Base-by-base conservation (phyloP, 2,888 invertebrate species). In the Megastigmus dorsalis region DNA sequence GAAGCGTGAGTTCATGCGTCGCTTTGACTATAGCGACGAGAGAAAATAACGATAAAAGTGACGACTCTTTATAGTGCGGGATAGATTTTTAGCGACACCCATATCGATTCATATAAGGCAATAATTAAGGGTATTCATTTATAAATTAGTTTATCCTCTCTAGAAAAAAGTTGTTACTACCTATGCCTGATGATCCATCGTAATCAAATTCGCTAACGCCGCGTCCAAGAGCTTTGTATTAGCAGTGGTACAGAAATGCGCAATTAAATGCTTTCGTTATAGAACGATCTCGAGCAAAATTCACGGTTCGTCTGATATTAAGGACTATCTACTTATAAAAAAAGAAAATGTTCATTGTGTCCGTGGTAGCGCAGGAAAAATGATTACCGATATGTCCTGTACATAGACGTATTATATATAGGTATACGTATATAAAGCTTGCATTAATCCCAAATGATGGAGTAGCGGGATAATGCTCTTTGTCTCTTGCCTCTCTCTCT, bases 391-490 rank as follows among this genome's bases (percentile, higher is more conserved):
- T 10, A n/a, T n/a, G n/a, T n/a, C n/a, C n/a, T n/a, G n/a, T n/a
- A n/a, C n/a, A n/a, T n/a, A n/a, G 9, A 10, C 18, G 13, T 54
- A 9, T 41, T n/a, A 10, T 26, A 48, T 9, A 48, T 33, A 48
- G 13, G n/a, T 10, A 13, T 26, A 36, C 26, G 57, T n/a, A n/a
- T n/a, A n/a, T n/a, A n/a, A n/a, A n/a, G n/a, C 4, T 36, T 57
- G 41, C n/a, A 36, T 67, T 48, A 50, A 68, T 57, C 30, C 28
- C 50, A 3, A 48, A 59, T 13, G 67, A 48, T 57, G 26, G 36
- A 10, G 10, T 0, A 36, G 23, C 18, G 7, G 18, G 26, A 38
- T 59, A 48, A 38, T 48, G 36, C 20, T 26, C 48, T 48, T 41
- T 36, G 36, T 38, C 33, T 68, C 45, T 7, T 7, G 41, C n/a